These are phyloP conservation scores for Actinernus sp. DNA, from an alignment of 92 coral and sea anemone genomes.

Conservation along the genomic window DNA sequence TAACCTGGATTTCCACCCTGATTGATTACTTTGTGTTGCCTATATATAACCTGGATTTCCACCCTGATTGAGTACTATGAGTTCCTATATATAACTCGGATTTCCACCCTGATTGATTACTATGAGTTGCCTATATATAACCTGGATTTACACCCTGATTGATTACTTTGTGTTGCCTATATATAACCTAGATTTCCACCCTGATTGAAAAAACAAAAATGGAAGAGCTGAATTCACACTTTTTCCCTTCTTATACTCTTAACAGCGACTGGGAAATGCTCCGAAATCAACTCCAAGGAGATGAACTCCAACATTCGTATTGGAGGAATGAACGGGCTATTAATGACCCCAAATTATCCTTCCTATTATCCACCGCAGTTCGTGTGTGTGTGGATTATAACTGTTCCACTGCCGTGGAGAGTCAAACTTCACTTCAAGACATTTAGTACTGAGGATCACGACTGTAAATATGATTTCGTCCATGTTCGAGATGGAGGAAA, in stretches of 20 bases:
- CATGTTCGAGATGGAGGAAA: constrained; percentile 52
- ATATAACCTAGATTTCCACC: too few relatives aligned
- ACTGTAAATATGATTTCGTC: constrained; percentile 51
- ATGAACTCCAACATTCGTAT: constrained; percentile 28
- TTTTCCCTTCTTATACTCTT: neutral
- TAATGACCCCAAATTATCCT: constrained; percentile 51
- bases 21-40: too few relatives aligned
- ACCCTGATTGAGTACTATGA: too few relatives aligned
- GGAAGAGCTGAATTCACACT: neutral
- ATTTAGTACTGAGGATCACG: constrained; percentile 39
- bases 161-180: too few relatives aligned
- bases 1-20: too few relatives aligned
- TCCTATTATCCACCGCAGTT: constrained; percentile 34
- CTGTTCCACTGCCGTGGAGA: constrained; percentile 34
- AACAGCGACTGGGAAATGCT: constrained; percentile 27
- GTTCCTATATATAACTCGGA: too few relatives aligned
- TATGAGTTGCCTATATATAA: too few relatives aligned
- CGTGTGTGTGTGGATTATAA: constrained; percentile 50
- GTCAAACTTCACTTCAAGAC: constrained; percentile 19
- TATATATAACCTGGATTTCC: too few relatives aligned
- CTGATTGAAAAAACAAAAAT: neutral
- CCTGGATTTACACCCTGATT: too few relatives aligned
- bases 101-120: too few relatives aligned
- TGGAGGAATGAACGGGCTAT: constrained; percentile 14
- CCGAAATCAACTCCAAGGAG: constrained; percentile 13